Evolutionary conservation across 2,797 vertebrate species (phyloP).

Genomic region (Carcharodon carcharias): DNA sequence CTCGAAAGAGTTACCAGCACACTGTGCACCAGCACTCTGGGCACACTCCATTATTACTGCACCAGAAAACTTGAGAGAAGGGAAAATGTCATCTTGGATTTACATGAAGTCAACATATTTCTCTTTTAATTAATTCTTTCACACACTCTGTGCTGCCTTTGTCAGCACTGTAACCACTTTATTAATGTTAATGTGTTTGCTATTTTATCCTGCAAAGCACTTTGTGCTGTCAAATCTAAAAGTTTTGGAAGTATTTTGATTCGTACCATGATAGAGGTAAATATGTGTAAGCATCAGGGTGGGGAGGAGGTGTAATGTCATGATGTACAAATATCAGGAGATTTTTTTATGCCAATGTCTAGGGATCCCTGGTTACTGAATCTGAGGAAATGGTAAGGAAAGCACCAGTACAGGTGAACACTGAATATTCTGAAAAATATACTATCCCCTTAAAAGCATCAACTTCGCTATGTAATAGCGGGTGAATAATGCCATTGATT

Average conservation of each 20-base stretch:
- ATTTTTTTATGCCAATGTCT: not conserved
- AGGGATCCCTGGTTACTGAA: not conserved
- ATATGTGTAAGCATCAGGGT: not conserved
- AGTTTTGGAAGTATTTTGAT: not conserved
- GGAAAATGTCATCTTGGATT: not conserved
- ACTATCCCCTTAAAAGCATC: constrained; percentile 5
- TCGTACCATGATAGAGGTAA: not conserved
- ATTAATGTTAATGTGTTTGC: not conserved
- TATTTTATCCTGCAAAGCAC: not conserved
- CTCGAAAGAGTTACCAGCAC: too few species aligned
- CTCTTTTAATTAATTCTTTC: not conserved
- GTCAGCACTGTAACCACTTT: not conserved
- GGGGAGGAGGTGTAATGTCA: not conserved
- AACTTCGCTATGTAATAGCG: not conserved
- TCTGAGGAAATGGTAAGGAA: too few species aligned
- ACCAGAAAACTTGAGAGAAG: not conserved
- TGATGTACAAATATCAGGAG: not conserved
- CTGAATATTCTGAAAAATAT: not conserved
- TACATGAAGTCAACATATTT: not conserved
- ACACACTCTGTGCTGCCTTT: not conserved
- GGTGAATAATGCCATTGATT: not conserved
- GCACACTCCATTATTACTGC: not conserved
- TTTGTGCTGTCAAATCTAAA: not conserved
- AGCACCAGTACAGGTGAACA: not conserved
- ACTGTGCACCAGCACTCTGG: too few species aligned